A percentile compares a stretch with the other conserved stretches of the same genome.
Evolutionary conservation across 2,888 invertebrate species (phyloP).

Genomic region (Drosophila peninsularis): DNA sequence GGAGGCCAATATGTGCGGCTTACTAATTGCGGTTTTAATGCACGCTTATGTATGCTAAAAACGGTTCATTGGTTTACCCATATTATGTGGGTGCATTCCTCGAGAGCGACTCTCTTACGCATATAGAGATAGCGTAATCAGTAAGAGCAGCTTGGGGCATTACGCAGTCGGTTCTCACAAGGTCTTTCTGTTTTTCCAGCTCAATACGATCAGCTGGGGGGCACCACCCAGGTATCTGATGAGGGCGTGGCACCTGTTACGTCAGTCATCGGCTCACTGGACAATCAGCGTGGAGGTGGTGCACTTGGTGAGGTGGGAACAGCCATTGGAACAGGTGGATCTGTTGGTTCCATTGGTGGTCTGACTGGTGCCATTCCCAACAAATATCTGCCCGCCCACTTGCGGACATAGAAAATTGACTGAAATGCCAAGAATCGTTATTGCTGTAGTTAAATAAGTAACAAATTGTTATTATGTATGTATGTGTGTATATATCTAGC

Average conservation of each 20-base stretch:
- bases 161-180: background rate
- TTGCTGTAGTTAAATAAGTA: slow-evolving; percentile 42
- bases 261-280: slow-evolving; percentile 82
- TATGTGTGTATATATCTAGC: slow-evolving; percentile 37
- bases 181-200: slow-evolving; percentile 64
- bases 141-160: background rate
- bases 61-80: background rate
- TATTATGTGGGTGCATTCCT: background rate
- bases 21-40: slow-evolving; percentile 9
- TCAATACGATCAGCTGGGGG: slow-evolving; percentile 84
- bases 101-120: background rate
- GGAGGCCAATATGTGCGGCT: slow-evolving; percentile 36
- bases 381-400: slow-evolving; percentile 74
- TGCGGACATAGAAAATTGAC: slow-evolving; percentile 56
- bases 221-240: slow-evolving; percentile 82
- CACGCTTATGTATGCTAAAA: background rate
- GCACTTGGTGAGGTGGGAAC: background rate
- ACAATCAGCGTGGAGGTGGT: slow-evolving; percentile 46
- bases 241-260: slow-evolving; percentile 83
- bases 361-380: slow-evolving; percentile 39
- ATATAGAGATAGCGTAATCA: too few relatives aligned
- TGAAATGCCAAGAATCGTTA: slow-evolving; percentile 43
- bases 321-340: background rate
- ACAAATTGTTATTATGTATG: slow-evolving; percentile 16
- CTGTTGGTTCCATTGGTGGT: background rate